phyloP scores from a whole-genome alignment of 1,140 invertebrate genomes.

The Drosophila ficusphila region DNA sequence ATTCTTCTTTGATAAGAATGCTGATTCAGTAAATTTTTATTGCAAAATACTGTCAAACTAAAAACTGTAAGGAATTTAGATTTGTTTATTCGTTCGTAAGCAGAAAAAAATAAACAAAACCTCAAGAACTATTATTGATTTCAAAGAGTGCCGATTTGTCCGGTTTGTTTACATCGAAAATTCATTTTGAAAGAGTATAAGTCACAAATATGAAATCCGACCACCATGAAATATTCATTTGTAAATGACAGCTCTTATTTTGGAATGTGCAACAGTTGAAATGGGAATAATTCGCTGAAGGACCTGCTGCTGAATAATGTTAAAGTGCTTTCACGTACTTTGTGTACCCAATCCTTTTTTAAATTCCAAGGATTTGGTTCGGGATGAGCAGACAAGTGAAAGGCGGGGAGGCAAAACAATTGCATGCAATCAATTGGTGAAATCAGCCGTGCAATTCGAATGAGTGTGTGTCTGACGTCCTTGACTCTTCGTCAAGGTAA shows the following conservation, averaged over 20 bases:
- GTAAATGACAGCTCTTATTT: slow-evolving; percentile 19
- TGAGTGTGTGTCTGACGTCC: slow-evolving; percentile 15
- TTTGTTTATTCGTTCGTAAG: not conserved
- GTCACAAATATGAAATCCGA: not conserved
- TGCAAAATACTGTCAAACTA: not conserved
- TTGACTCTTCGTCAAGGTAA: slow-evolving; percentile 21
- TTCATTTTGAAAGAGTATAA: not conserved
- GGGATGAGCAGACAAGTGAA: slow-evolving; percentile 34
- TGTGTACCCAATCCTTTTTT: not conserved
- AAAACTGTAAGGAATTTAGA: too few relatives aligned
- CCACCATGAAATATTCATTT: not conserved
- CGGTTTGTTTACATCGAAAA: too few relatives aligned
- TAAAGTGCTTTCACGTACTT: slow-evolving; percentile 20
- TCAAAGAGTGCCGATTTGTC: not conserved
- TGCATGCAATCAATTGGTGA: slow-evolving; percentile 53
- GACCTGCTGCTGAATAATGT: slow-evolving; percentile 22
- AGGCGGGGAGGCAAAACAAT: slow-evolving; percentile 18
- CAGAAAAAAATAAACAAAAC: too few relatives aligned
- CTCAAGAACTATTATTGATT: not conserved
- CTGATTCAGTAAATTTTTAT: too few relatives aligned
- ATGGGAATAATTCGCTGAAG: slow-evolving; percentile 11
- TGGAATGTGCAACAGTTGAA: slow-evolving; percentile 32
- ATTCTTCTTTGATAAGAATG: too few relatives aligned
- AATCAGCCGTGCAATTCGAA: slow-evolving; percentile 40
- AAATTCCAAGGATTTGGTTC: not conserved